Percentiles rank a stretch among this genome's conserved stretches.
Conservation (phyloP, 2,797 vertebrate genomes). For the Botia almorhae region DNA sequence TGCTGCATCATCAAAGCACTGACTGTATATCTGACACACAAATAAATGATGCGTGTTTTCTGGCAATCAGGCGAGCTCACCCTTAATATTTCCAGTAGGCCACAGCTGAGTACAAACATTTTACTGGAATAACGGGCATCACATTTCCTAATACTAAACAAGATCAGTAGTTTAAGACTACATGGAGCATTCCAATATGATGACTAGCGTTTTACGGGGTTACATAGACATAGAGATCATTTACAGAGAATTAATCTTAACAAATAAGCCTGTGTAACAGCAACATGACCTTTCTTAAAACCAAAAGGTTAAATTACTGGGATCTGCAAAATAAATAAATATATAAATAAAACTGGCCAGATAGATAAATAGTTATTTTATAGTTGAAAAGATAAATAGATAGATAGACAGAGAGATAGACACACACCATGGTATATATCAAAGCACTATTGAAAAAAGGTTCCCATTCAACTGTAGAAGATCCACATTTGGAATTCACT, state of each 20-base stretch:
- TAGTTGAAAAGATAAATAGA: too few relatives aligned
- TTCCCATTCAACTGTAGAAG: constrained; percentile 6
- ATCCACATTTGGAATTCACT: constrained; percentile 21
- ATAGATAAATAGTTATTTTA: too few relatives aligned
- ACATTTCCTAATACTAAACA: neutral
- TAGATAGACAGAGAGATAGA: too few relatives aligned
- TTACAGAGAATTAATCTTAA: neutral
- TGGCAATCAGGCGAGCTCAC: neutral
- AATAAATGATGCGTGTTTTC: constrained; percentile 2
- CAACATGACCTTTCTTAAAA: too few relatives aligned
- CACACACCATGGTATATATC: neutral
- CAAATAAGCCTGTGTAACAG: too few relatives aligned
- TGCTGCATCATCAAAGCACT: constrained; percentile 12
- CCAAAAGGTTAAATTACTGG: too few relatives aligned
- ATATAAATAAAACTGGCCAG: too few relatives aligned
- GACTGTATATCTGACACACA: neutral
- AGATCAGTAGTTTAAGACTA: neutral
- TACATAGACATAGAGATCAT: neutral
- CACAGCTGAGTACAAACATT: neutral
- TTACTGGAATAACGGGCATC: constrained; percentile 3
- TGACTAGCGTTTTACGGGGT: neutral
- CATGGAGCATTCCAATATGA: neutral
- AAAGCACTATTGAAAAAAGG: neutral
- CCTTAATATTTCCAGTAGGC: neutral
- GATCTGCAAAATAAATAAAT: too few relatives aligned